Conservation (phyloP, 2,888 invertebrate species). For the Metopia argyrocephala region DNA sequence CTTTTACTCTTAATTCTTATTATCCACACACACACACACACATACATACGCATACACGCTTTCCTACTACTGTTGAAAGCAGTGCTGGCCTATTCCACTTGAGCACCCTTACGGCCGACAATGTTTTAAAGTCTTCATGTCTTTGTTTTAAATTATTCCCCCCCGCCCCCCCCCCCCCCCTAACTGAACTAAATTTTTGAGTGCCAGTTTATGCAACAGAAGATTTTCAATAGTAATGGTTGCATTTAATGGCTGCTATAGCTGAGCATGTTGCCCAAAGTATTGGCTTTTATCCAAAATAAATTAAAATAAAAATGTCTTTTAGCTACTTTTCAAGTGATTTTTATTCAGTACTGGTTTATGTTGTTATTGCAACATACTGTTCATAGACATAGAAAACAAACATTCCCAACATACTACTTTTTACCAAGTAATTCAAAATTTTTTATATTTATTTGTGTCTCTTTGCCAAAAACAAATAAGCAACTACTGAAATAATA, state of each 20-base stretch:
- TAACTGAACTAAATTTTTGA: too few relatives aligned
- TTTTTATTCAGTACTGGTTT: constrained; percentile 50
- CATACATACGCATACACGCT: too few relatives aligned
- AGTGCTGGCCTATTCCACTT: too few relatives aligned
- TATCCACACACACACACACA: constrained; percentile 4
- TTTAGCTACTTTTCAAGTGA: constrained; percentile 61
- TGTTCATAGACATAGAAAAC: constrained; percentile 2
- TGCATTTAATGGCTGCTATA: constrained; percentile 37
- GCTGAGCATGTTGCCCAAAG: constrained; percentile 8
- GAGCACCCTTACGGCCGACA: constrained; percentile 22
- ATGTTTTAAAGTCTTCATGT: too few relatives aligned
- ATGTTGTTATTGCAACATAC: constrained; percentile 28
- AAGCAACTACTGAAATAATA: neutral
- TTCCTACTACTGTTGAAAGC: too few relatives aligned
- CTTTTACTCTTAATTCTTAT: neutral
- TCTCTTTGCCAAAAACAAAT: neutral
- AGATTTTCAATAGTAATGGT: constrained; percentile 37
- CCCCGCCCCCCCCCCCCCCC: too few relatives aligned
- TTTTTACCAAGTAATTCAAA: too few relatives aligned
- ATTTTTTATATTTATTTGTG: too few relatives aligned
- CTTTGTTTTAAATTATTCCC: too few relatives aligned
- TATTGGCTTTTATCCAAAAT: constrained; percentile 62
- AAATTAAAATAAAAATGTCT: constrained; percentile 60
- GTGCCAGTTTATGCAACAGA: too few relatives aligned
- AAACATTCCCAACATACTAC: constrained; percentile 47